Evolutionary conservation across 64 coral and sea anemone species (phyloP), one percentile per base, ranked within the genome.

Genomic region (Stichodactyla mertensii): DNA sequence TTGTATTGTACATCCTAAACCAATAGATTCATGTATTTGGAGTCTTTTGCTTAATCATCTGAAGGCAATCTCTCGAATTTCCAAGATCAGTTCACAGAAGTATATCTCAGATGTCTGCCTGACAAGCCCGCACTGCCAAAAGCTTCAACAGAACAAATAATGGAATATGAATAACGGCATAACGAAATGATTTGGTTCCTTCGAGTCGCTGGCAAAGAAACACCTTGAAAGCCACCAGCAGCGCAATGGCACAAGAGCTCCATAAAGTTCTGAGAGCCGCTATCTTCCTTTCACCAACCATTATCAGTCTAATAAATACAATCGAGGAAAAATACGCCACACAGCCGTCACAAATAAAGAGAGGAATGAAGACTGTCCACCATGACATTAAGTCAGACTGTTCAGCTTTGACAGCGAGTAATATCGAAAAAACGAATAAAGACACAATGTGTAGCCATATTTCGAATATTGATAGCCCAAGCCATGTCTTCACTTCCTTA

Each of bases 311-410:
- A 27, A 99, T 90, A 77, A 90, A 95, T 31, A 99, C 97, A 52
- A 99, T 99, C 15, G 97, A 85, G 9, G 93, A 87, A 54, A 99
- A 99, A 84, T 99, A 99, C 9, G 87, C 90, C 71, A 89, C 77
- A 82, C 97, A 99, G 20, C 97, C 97, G 78, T 99, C 97, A 67
- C 93, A 99, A 66, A 85, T 80, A 77, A 92, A 99, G 74, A 99
- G 90, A 6, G 97, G 97, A 51, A 99, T 93, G 86, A 99, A 99
- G 13, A 95, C 97, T 23, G 71, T 89, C 97, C 97, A 99, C 97
- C 97, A 99, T 61, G 88, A 92, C 85, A 92, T 79, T 2, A 82
- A 59, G 51, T 71, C 52, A 0, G 57, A 52, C 19, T 55, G 90
- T 82, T 99, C 97, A 51, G 92, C 55, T 88, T 99, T 99, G 81